Conservation (phyloP, 2,888 invertebrate genomes). For the Trypoxylon attenuatum region DNA sequence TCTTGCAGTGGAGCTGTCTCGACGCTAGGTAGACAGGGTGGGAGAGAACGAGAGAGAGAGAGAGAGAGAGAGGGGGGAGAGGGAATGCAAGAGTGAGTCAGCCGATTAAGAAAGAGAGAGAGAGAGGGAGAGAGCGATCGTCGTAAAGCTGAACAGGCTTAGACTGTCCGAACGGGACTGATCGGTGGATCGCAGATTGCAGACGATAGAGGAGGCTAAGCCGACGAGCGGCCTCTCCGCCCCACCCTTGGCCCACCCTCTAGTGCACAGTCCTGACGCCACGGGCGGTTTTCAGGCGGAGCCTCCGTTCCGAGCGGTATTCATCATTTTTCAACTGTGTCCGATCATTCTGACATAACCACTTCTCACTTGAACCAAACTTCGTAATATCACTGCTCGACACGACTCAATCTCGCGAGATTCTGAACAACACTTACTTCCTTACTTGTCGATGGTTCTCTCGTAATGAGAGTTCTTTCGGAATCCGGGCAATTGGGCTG, state of each 20-base stretch:
- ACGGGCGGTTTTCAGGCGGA: conserved; percentile 15
- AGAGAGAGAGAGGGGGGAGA: conserved; percentile 3
- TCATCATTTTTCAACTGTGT: not conserved
- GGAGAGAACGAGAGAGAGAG: not conserved
- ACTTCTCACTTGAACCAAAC: too few relatives aligned
- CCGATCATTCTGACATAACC: not conserved
- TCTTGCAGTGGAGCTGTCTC: conserved; percentile 50
- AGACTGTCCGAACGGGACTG: too few relatives aligned
- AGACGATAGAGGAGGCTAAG: too few relatives aligned
- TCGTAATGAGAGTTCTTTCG: not conserved
- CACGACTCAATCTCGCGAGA: too few relatives aligned
- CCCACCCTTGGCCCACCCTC: not conserved
- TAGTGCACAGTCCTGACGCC: not conserved
- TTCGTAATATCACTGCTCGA: too few relatives aligned
- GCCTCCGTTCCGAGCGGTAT: conserved; percentile 9
- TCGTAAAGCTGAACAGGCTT: too few relatives aligned
- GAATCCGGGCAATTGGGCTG: conserved; percentile 65
- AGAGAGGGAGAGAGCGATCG: too few relatives aligned
- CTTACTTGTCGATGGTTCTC: not conserved
- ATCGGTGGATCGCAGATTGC: too few relatives aligned
- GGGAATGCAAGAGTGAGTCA: conserved; percentile 1
- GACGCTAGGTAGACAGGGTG: not conserved
- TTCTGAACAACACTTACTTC: too few relatives aligned
- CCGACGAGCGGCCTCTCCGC: not conserved
- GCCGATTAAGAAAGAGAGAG: too few relatives aligned